These are phyloP conservation scores for Alouatta palliata DNA, from an alignment of 2,113 vertebrate species.

Conservation along the genomic window DNA sequence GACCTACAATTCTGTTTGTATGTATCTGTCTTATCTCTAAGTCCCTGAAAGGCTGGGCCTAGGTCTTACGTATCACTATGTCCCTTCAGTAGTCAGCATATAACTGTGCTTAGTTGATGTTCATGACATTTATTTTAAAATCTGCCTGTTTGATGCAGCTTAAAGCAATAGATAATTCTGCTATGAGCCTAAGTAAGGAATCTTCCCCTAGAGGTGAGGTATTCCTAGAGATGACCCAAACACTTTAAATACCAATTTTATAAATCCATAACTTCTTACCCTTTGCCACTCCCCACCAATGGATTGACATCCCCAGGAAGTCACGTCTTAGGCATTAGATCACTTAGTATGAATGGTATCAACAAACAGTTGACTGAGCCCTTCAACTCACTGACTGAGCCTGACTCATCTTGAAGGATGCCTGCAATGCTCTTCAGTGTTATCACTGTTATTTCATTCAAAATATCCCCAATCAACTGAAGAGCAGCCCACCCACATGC, in stretches of 20 bases:
- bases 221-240: background rate
- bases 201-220: background rate
- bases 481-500: background rate
- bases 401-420: background rate
- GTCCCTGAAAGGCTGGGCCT: background rate
- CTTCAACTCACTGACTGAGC: background rate
- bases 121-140: background rate
- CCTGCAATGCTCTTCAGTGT: background rate
- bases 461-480: background rate
- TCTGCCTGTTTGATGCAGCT: background rate
- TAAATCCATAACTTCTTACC: background rate
- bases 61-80: background rate
- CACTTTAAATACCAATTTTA: background rate
- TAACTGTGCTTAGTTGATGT: too few relatives aligned
- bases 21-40: background rate
- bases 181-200: background rate
- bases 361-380: background rate
- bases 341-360: background rate
- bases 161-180: background rate
- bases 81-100: background rate
- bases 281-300: rapidly evolving
- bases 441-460: background rate
- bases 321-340: rapidly evolving
- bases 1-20: background rate
- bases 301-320: background rate